Percentiles rank a stretch among this genome's conserved stretches.
These are phyloP conservation scores for Manduca sexta DNA, from an alignment of 1,140 invertebrate species.

Conservation along the genomic window DNA sequence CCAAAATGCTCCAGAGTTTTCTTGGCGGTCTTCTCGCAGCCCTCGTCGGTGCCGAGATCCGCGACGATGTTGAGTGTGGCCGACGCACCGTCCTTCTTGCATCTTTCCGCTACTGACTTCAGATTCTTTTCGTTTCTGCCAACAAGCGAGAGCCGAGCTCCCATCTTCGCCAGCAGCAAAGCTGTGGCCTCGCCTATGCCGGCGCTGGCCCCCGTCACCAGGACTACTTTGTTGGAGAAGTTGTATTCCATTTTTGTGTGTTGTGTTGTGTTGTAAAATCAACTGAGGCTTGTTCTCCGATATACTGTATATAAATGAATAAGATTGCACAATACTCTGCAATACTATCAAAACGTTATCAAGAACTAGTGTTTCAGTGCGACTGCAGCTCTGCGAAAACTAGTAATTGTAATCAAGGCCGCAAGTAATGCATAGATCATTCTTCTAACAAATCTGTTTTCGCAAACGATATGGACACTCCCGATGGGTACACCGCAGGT, in stretches of 20 bases:
- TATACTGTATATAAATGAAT: no score
- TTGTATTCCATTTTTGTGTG: not conserved
- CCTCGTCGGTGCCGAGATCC: not conserved
- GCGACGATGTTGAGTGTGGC: not conserved
- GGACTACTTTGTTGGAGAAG: slow-evolving; percentile 14
- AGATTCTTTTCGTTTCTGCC: slow-evolving; percentile 15
- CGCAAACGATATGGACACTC: no score
- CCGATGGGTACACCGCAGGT: no score
- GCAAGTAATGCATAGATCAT: no score
- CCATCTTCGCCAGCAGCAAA: slow-evolving; percentile 13
- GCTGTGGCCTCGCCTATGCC: slow-evolving; percentile 22
- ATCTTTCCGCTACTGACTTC: slow-evolving; percentile 1
- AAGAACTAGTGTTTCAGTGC: no score
- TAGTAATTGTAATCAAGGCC: no score
- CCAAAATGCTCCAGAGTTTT: not conserved
- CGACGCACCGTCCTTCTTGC: not conserved
- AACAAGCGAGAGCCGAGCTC: slow-evolving; percentile 13
- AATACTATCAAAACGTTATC: no score
- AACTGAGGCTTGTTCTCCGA: no score
- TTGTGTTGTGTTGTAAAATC: no score
- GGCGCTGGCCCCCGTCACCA: slow-evolving; percentile 16
- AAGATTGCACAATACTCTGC: no score
- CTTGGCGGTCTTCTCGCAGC: not conserved
- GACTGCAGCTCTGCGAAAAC: no score
- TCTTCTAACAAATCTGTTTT: no score